Conservation (phyloP, 2,888 invertebrate species). For the Stenodema calcarata region DNA sequence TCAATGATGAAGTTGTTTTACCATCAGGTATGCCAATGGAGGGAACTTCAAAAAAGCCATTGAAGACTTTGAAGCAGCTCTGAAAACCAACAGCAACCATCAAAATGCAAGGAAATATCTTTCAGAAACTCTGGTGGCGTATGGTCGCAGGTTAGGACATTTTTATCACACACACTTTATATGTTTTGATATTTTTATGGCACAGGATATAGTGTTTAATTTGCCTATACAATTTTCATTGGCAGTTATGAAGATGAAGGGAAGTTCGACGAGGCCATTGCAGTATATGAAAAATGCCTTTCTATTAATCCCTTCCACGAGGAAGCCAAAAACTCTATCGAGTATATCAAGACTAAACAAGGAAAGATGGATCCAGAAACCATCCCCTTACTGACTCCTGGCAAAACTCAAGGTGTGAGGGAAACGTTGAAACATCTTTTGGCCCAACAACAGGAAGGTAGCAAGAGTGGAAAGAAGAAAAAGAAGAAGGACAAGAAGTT, state of each 20-base stretch:
- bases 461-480: constrained; percentile 63
- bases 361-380: constrained; percentile 51
- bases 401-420: constrained; percentile 69
- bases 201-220: no score
- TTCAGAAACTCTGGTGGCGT: constrained; percentile 88
- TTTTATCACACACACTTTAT: not conserved
- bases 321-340: constrained; percentile 83
- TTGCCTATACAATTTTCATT: constrained; percentile 1
- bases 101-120: constrained; percentile 93
- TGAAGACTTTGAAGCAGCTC: constrained; percentile 90
- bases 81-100: constrained; percentile 87
- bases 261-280: constrained; percentile 82
- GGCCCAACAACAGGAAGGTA: constrained; percentile 62
- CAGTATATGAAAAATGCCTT: constrained; percentile 83
- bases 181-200: no score
- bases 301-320: constrained; percentile 85
- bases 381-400: constrained; percentile 68
- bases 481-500: constrained; percentile 60
- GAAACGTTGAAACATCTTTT: constrained; percentile 72
- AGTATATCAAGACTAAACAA: constrained; percentile 76
- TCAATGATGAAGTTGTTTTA: not conserved
- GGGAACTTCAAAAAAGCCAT: constrained; percentile 93
- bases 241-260: constrained; percentile 84
- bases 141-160: constrained; percentile 70
- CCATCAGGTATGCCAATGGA: constrained; percentile 79